Evolutionary conservation across 2,113 vertebrate genomes (phyloP).

Genomic region (Procapra przewalskii): DNA sequence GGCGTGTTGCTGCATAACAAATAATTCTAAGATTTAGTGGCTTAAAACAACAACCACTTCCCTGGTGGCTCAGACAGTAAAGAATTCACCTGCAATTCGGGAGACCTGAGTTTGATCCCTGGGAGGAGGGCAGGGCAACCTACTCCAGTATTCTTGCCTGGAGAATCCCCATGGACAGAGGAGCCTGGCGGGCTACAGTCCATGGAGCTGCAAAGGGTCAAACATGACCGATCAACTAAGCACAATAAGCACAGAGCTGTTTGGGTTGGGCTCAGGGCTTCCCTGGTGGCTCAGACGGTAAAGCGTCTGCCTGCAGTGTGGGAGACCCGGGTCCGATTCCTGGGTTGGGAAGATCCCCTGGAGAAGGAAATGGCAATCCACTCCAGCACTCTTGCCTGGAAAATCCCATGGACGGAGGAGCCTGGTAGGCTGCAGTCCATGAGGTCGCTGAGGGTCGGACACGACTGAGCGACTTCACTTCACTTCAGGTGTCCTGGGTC

Average conservation of each 20-base stretch:
- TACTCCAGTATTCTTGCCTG: not conserved
- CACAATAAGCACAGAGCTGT: not conserved
- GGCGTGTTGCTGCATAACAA: not conserved
- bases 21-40: not conserved
- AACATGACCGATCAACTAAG: not conserved
- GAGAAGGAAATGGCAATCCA: no score
- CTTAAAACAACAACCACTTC: not conserved
- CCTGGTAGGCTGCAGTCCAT: no score
- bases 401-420: no score
- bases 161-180: not conserved
- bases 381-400: no score
- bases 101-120: not conserved
- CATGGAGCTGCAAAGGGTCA: not conserved
- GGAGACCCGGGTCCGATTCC: no score
- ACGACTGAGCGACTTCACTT: no score
- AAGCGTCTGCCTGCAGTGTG: no score
- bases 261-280: no score
- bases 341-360: no score
- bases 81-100: not conserved
- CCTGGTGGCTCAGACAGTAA: not conserved
- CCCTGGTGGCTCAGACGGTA: no score
- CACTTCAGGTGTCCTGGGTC: not conserved
- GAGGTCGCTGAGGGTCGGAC: no score
- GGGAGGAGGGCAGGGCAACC: not conserved
- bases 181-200: fast-evolving